These are phyloP conservation scores for Sterrhoptilus dennistouni DNA, from an alignment of 2,113 vertebrate genomes.

Conservation along the genomic window DNA sequence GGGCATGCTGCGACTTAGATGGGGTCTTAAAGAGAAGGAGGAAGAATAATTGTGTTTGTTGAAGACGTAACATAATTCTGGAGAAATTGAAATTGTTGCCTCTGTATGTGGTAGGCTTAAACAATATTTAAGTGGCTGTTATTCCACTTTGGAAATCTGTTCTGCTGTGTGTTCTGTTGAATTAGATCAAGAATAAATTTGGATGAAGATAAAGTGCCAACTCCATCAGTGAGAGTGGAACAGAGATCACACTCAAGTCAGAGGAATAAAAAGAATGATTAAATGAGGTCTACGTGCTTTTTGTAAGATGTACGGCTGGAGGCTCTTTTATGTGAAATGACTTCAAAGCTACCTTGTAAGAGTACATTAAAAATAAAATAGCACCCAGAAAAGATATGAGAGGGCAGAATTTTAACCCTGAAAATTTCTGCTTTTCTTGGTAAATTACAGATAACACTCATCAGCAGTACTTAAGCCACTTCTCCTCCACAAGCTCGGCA, in stretches of 20 bases:
- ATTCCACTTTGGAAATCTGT: not conserved
- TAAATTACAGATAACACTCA: constrained; percentile 28
- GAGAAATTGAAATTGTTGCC: not conserved
- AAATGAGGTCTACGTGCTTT: constrained; percentile 29
- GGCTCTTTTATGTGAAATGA: constrained; percentile 29
- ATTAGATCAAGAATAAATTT: constrained; percentile 41
- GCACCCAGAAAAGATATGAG: not conserved
- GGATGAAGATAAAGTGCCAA: constrained; percentile 24
- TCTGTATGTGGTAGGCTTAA: not conserved
- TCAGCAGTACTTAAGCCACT: constrained; percentile 19
- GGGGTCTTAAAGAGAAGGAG: not conserved
- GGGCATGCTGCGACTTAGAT: not conserved
- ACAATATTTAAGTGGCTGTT: constrained; percentile 1
- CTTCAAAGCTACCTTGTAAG: constrained; percentile 57
- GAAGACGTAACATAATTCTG: not conserved
- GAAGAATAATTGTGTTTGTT: not conserved
- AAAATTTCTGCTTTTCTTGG: constrained; percentile 33
- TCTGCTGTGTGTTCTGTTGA: not conserved
- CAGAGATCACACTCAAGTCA: constrained; percentile 30
- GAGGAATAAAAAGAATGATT: constrained; percentile 60
- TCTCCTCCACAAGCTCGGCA: not conserved
- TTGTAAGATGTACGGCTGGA: not conserved
- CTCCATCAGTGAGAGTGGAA: constrained; percentile 13
- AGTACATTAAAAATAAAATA: constrained; percentile 60
- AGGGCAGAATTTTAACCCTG: constrained; percentile 46